Evolutionary conservation across 2,888 invertebrate genomes (phyloP).

Genomic region (Lobophora halterata): DNA sequence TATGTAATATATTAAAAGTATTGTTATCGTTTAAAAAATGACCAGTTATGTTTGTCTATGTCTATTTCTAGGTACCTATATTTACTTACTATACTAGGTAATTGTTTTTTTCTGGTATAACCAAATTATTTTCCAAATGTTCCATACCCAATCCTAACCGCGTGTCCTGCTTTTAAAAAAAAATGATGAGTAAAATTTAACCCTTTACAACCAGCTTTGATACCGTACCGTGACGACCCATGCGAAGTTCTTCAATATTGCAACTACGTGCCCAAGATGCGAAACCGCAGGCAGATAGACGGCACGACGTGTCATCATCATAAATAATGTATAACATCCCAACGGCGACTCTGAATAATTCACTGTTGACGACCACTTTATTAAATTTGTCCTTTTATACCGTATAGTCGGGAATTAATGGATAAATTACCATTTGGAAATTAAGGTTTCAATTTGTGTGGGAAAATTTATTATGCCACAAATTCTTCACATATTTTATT

Average conservation of each 20-base stretch:
- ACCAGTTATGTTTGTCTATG: too few relatives aligned
- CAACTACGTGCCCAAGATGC: slow-evolving; percentile 69
- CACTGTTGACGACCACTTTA: slow-evolving; percentile 73
- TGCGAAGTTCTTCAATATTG: slow-evolving; percentile 52
- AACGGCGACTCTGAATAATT: slow-evolving; percentile 68
- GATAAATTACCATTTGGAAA: slow-evolving; percentile 51
- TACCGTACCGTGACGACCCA: slow-evolving; percentile 16
- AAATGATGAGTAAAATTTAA: slow-evolving; percentile 8
- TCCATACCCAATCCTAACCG: too few relatives aligned
- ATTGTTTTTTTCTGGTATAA: too few relatives aligned
- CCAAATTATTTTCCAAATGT: too few relatives aligned
- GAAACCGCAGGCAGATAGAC: slow-evolving; percentile 70
- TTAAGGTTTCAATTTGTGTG: slow-evolving; percentile 32
- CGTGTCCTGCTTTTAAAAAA: too few relatives aligned
- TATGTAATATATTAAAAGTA: too few relatives aligned
- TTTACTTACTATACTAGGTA: too few relatives aligned
- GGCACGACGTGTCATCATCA: slow-evolving; percentile 73
- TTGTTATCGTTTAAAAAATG: too few relatives aligned
- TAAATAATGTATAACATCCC: slow-evolving; percentile 75
- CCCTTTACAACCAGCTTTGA: slow-evolving; percentile 18
- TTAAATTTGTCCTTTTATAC: slow-evolving; percentile 74
- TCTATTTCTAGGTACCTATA: neutral
- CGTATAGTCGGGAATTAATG: slow-evolving; percentile 51
- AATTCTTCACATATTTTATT: too few relatives aligned
- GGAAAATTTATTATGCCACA: neutral